These are phyloP conservation scores for Eudyptes chrysolophus DNA, from an alignment of 2,113 vertebrate genomes.

Conservation along the genomic window DNA sequence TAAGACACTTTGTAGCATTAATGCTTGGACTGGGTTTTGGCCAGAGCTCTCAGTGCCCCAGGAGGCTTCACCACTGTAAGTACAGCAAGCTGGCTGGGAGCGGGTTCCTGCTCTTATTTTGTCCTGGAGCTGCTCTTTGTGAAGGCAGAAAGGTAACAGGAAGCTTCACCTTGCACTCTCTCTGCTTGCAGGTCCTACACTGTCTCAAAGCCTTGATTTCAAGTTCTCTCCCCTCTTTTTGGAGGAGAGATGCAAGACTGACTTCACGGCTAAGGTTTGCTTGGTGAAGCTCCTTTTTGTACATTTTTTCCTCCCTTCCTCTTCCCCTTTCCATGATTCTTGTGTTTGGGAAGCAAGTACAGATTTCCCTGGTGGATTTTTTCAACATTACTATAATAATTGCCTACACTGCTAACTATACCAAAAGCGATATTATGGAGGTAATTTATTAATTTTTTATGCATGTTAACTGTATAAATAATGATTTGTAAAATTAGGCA, in stretches of 20 bases:
- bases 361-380: conserved; percentile 32
- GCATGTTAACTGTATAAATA: conserved; percentile 53
- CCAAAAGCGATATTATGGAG: background rate
- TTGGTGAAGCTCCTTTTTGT: background rate
- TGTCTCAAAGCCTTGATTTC: background rate
- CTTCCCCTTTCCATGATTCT: background rate
- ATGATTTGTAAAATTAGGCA: conserved; percentile 56
- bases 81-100: background rate
- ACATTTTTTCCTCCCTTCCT: background rate
- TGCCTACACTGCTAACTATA: background rate
- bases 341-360: conserved; percentile 7
- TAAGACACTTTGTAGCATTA: background rate
- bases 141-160: background rate
- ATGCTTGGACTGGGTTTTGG: background rate
- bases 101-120: background rate
- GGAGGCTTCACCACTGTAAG: background rate
- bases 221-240: background rate
- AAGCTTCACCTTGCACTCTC: background rate
- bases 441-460: conserved; percentile 53
- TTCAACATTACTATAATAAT: background rate
- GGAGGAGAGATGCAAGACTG: background rate
- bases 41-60: background rate
- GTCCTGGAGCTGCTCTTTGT: background rate
- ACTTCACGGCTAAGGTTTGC: background rate
- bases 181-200: background rate